Evolutionary conservation across 1,140 invertebrate genomes (phyloP).

Genomic region (Periplaneta americana): DNA sequence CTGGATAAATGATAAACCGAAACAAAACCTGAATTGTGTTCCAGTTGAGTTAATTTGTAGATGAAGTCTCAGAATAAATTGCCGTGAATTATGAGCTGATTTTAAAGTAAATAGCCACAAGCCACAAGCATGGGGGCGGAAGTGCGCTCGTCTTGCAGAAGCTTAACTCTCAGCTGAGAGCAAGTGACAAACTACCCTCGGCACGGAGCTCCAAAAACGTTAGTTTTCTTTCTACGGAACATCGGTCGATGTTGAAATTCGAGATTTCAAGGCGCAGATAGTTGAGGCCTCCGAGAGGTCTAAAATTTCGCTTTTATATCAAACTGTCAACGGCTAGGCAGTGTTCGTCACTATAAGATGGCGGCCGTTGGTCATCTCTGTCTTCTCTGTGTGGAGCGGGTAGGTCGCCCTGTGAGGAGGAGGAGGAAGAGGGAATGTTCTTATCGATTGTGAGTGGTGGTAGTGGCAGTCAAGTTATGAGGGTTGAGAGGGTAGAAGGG

Average conservation of each 20-base stretch:
- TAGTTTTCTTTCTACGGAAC: not conserved
- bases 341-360: constrained; percentile 13
- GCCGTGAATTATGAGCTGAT: no score
- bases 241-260: not conserved
- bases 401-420: not conserved
- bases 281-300: not conserved
- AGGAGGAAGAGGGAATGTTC: not conserved
- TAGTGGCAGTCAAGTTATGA: constrained; percentile 20
- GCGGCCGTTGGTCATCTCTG: constrained; percentile 6
- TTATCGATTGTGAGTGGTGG: constrained; percentile 18
- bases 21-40: no score
- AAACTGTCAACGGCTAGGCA: not conserved
- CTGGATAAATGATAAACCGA: no score
- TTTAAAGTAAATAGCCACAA: no score
- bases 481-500: constrained; percentile 3
- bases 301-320: not conserved
- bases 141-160: no score
- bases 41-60: no score
- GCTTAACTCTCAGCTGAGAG: no score
- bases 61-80: no score
- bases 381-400: not conserved
- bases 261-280: not conserved
- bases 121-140: no score
- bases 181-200: not conserved
- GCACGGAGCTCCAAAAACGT: not conserved